Evolutionary conservation across 2,797 vertebrate genomes (phyloP).

Genomic region (Carduelis carduelis): DNA sequence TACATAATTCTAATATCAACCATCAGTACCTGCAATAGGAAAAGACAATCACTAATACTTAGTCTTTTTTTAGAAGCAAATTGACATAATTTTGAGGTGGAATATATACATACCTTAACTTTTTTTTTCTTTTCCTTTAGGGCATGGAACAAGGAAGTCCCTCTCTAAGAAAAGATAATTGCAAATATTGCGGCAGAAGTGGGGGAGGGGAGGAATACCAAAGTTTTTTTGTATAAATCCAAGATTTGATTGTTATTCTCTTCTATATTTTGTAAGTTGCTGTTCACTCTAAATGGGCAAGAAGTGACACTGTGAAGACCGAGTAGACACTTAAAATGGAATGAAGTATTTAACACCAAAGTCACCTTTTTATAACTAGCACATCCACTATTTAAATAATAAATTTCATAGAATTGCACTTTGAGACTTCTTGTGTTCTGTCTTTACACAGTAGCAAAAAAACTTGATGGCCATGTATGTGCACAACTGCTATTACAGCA

Average conservation of each 20-base stretch:
- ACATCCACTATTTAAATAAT: constrained; percentile 53
- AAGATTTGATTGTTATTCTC: background rate
- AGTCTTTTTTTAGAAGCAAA: background rate
- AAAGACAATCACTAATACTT: background rate
- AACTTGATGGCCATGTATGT: background rate
- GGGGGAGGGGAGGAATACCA: background rate
- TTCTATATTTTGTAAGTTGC: constrained; percentile 1
- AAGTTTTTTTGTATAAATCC: background rate
- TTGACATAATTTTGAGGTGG: background rate
- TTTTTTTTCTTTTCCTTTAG: background rate
- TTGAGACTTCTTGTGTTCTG: background rate
- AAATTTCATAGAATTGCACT: constrained; percentile 64
- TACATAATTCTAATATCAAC: background rate
- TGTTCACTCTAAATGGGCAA: constrained; percentile 17
- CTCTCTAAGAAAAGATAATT: constrained; percentile 60
- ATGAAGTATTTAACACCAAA: constrained; percentile 2
- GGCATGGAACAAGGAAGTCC: constrained; percentile 30
- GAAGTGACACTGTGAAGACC: background rate
- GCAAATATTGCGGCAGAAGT: background rate
- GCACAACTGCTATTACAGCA: background rate
- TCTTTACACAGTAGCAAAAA: background rate
- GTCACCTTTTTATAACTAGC: constrained; percentile 56
- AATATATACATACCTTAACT: background rate
- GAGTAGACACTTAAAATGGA: constrained; percentile 3
- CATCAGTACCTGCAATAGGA: background rate